Evolutionary conservation across 2,888 invertebrate species (phyloP).

Genomic region (Zhuqinia jingwanae): DNA sequence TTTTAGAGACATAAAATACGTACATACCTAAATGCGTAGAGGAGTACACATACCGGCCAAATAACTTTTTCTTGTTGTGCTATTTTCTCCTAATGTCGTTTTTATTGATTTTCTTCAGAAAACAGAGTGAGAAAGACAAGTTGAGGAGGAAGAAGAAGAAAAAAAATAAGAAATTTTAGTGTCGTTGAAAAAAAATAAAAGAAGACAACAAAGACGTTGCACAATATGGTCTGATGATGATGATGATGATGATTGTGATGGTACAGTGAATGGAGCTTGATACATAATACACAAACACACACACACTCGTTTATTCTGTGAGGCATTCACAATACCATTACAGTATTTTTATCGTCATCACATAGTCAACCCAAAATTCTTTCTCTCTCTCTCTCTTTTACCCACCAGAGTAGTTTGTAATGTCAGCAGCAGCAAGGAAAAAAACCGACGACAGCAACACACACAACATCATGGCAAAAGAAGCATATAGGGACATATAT

Average conservation of each 20-base stretch:
- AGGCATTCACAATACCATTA: constrained; percentile 25
- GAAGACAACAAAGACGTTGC: constrained; percentile 48
- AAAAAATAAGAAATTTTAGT: constrained; percentile 20
- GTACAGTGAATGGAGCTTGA: constrained; percentile 35
- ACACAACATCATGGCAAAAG: background rate
- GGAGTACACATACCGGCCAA: constrained; percentile 48
- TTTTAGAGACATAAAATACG: too few relatives aligned
- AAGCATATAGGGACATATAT: too few relatives aligned
- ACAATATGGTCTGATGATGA: constrained; percentile 25
- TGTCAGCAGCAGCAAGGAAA: background rate
- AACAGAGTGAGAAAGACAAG: constrained; percentile 18
- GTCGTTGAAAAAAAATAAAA: constrained; percentile 19
- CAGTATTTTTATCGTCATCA: constrained; percentile 28
- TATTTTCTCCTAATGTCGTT: constrained; percentile 69
- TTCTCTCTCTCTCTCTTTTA: constrained; percentile 9
- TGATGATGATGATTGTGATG: constrained; percentile 3
- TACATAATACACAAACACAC: too few relatives aligned
- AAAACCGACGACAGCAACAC: background rate
- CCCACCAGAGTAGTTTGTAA: constrained; percentile 8
- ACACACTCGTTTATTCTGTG: constrained; percentile 37
- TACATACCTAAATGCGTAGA: background rate
- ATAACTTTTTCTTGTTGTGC: constrained; percentile 54
- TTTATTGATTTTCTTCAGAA: constrained; percentile 64
- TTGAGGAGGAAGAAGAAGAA: constrained; percentile 21
- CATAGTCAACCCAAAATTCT: constrained; percentile 4